These are phyloP conservation scores for Graptemys geographica DNA, from an alignment of 2,797 vertebrate genomes.

Conservation along the genomic window DNA sequence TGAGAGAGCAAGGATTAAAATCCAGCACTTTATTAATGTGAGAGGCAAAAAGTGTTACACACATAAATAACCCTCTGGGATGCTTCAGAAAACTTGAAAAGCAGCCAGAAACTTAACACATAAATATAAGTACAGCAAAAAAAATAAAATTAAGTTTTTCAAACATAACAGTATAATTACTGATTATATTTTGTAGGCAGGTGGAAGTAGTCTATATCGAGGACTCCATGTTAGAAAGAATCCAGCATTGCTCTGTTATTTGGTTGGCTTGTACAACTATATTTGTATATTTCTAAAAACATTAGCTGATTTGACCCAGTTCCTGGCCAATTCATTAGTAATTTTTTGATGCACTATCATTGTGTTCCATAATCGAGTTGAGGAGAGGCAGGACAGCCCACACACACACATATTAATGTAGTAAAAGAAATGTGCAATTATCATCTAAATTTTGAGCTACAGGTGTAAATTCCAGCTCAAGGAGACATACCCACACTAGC, in stretches of 20 bases:
- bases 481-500: no score
- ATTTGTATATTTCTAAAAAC: neutral
- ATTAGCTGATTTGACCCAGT: neutral
- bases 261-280: neutral
- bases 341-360: neutral
- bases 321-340: neutral
- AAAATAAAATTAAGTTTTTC: neutral
- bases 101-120: neutral
- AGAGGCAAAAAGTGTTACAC: neutral
- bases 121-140: neutral
- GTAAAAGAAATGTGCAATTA: neutral
- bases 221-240: neutral
- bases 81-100: neutral
- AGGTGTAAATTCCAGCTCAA: neutral
- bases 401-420: neutral
- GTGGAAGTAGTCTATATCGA: neutral
- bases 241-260: neutral
- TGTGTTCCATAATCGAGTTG: neutral
- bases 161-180: neutral
- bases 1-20: neutral
- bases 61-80: neutral
- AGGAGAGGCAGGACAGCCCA: neutral
- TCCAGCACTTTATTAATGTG: neutral
- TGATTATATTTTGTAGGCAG: neutral
- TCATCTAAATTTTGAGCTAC: neutral